phyloP scores from a whole-genome alignment of 1,140 invertebrate genomes.

The Acromyrmex charruanus region DNA sequence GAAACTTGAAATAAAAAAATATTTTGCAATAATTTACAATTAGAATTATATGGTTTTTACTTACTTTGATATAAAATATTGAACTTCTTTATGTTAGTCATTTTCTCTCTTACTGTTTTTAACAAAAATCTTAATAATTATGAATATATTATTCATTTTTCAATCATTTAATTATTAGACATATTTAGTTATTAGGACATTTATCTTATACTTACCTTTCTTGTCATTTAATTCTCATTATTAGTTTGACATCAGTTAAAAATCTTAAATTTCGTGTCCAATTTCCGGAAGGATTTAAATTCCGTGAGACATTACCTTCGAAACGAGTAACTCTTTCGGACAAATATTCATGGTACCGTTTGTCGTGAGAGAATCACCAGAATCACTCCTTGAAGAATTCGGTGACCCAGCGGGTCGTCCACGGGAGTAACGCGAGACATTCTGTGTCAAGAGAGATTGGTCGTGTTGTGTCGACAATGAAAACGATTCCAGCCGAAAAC shows the following conservation, averaged over 20 bases:
- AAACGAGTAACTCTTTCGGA: background rate
- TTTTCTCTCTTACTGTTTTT: no score
- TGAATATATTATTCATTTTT: no score
- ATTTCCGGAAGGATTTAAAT: background rate
- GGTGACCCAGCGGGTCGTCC: constrained; percentile 68
- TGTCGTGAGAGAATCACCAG: constrained; percentile 53
- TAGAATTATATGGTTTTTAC: no score
- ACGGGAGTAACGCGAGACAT: constrained; percentile 61
- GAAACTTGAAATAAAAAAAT: no score
- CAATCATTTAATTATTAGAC: no score
- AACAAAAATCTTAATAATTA: no score
- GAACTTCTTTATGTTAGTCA: no score
- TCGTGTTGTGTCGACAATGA: constrained; percentile 75
- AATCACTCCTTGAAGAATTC: constrained; percentile 73
- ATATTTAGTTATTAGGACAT: no score
- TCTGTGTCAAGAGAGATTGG: constrained; percentile 64
- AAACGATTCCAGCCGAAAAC: constrained; percentile 77
- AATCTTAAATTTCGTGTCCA: background rate
- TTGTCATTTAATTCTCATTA: background rate
- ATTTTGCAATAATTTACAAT: no score
- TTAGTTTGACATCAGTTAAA: background rate
- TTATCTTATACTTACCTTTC: background rate
- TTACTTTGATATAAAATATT: no score
- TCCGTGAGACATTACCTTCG: background rate
- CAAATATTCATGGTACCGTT: constrained; percentile 36